Evolutionary conservation across 2,888 invertebrate genomes (phyloP).

Genomic region (Cyaniris semiargus): DNA sequence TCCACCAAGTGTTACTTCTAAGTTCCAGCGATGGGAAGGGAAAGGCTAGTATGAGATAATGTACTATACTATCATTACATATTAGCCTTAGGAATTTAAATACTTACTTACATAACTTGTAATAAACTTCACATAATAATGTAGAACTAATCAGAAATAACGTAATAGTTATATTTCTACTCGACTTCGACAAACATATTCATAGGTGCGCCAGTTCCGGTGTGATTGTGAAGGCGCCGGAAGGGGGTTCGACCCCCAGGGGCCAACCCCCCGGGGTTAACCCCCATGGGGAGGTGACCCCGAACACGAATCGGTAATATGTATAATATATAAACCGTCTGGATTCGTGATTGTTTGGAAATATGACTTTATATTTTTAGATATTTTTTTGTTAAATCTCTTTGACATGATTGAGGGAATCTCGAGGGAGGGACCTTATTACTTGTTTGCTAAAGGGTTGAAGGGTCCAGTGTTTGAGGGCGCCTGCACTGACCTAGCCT

Average conservation of each 20-base stretch:
- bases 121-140: too few relatives aligned
- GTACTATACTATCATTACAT: too few relatives aligned
- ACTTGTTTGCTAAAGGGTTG: background rate
- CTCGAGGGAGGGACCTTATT: constrained; percentile 12
- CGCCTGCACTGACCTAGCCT: background rate
- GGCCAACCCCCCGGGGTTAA: background rate
- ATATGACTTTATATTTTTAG: constrained; percentile 11
- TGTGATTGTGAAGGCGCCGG: constrained; percentile 22
- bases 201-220: constrained; percentile 15
- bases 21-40: too few relatives aligned
- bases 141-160: background rate
- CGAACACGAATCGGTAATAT: constrained; percentile 7
- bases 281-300: background rate
- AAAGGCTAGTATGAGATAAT: too few relatives aligned
- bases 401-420: background rate
- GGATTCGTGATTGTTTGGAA: constrained; percentile 18
- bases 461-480: background rate
- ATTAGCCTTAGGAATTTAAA: too few relatives aligned
- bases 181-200: constrained; percentile 12
- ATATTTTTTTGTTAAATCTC: background rate
- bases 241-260: background rate
- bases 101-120: too few relatives aligned
- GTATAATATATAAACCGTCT: constrained; percentile 9
- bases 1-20: too few relatives aligned
- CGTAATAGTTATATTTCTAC: background rate